Evolutionary conservation across 1,140 invertebrate genomes (phyloP), one percentile per base, ranked within the genome.

Genomic region (Drosophila triauraria): DNA sequence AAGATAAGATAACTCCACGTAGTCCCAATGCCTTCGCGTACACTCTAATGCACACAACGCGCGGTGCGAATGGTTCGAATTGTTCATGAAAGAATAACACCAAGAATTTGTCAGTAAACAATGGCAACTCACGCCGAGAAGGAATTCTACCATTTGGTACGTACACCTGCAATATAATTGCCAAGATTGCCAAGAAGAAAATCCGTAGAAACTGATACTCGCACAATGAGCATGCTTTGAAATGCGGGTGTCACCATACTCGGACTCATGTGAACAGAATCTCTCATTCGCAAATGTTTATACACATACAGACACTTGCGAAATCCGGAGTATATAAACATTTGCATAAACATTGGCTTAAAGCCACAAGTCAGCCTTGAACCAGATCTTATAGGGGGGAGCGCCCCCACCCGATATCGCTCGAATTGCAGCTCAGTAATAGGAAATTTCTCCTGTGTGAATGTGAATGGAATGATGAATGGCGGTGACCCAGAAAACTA

Each of bases 61-160:
- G 63, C 48, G 48, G 23, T 35, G 62, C 67, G 63, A 56, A 68
- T 56, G 63, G 44, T 68, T 70, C 63, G 48, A 70, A 27, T 68
- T 56, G 67, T 68, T 68, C 67, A 70, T 56, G 48, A 30, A 38
- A 70, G 42, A 40, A n/a, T 42, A 56, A 51, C 75, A 25, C 53
- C 25, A 44, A 54, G 32, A 30, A 69, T 42, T 56, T 25, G 42
- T 48, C 56, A 67, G 20, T 30, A 78, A 70, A 77, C 74, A 78
- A 79, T 72, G 76, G 69, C 76, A 70, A 78, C 61, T 42, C 76
- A 59, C 48, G 77, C 75, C 42, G 76, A 78, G 61, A 79, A 79
- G 59, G 76, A 78, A 13, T 78, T 78, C 47, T 78, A 70, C 51
- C 57, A 69, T 35, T 51, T 78, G 65, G 76, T 78, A 78, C 3